phyloP scores from a whole-genome alignment of 1,140 invertebrate species.

The Charaxes varanes region DNA sequence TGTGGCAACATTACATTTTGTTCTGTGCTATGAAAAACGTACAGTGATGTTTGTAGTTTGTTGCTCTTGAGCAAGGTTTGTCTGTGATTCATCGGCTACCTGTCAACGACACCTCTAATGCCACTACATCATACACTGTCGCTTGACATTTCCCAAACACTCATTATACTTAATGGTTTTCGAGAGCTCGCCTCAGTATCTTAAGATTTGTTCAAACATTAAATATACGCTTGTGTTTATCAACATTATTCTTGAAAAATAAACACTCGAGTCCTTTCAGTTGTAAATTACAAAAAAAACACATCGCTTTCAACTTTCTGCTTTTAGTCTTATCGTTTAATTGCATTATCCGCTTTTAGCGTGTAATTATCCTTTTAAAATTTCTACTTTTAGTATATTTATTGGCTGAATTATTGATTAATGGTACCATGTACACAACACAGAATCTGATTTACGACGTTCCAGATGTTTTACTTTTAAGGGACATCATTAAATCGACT shows the following conservation, averaged over 20 bases:
- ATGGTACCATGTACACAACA: too few species aligned
- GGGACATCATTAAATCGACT: too few species aligned
- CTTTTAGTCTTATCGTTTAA: constrained; percentile 30
- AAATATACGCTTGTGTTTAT: constrained; percentile 16
- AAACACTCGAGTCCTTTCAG: constrained; percentile 11
- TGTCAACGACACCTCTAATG: constrained; percentile 45
- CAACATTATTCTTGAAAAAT: constrained; percentile 9
- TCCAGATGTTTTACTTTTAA: constrained; percentile 25
- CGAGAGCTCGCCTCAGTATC: constrained; percentile 35
- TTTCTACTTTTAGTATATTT: constrained; percentile 8
- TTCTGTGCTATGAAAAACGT: too few species aligned
- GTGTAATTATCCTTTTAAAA: constrained; percentile 14
- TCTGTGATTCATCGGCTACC: constrained; percentile 51
- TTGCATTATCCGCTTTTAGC: constrained; percentile 22
- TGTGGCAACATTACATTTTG: too few species aligned
- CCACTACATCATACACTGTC: constrained; percentile 52
- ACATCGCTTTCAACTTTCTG: constrained; percentile 16
- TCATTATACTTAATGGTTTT: constrained; percentile 59
- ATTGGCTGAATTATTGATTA: constrained; percentile 15
- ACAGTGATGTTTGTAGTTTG: too few species aligned
- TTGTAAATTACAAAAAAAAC: constrained; percentile 14
- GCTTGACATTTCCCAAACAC: constrained; percentile 43
- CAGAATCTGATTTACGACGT: too few species aligned
- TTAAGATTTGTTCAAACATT: constrained; percentile 23
- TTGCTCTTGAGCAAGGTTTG: constrained; percentile 30